A percentile compares a stretch with the other conserved stretches of the same genome.
phyloP scores from a whole-genome alignment of 2,888 invertebrate genomes.

The Hymenopus coronatus region DNA sequence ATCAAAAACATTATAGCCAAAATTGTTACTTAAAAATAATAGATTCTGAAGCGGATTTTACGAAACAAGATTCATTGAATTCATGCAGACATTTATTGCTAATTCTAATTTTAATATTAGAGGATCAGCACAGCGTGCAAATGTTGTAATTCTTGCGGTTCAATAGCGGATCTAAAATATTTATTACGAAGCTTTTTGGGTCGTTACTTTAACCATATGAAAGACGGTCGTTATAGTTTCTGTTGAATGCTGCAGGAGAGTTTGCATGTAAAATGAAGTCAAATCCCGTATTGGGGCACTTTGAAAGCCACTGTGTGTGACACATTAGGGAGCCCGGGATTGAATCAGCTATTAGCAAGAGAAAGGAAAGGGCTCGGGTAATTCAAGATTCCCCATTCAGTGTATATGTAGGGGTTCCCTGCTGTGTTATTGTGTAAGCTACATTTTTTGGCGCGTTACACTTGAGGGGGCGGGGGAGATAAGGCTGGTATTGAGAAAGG shows the following conservation, averaged over 20 bases:
- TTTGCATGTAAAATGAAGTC: background rate
- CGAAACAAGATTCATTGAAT: background rate
- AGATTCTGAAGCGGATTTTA: background rate
- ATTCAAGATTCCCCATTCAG: background rate
- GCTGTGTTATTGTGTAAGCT: background rate
- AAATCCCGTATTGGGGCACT: background rate
- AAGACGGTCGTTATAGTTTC: background rate
- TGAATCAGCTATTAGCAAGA: constrained; percentile 13
- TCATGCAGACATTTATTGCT: no score
- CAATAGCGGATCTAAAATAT: background rate
- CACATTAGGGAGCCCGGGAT: background rate
- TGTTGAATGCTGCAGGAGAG: background rate
- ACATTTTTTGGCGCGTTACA: background rate
- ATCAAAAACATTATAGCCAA: no score
- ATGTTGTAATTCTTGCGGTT: no score
- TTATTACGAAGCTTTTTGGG: background rate
- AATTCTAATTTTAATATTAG: no score
- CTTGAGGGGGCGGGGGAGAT: background rate
- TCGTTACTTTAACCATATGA: background rate
- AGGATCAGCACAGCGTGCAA: no score
- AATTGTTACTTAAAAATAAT: no score
- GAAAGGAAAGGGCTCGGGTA: background rate
- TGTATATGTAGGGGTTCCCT: background rate
- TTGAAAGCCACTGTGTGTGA: background rate
- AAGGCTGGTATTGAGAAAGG: background rate